These are phyloP conservation scores for Melanophora roralis DNA, from an alignment of 2,888 invertebrate genomes.

Conservation along the genomic window DNA sequence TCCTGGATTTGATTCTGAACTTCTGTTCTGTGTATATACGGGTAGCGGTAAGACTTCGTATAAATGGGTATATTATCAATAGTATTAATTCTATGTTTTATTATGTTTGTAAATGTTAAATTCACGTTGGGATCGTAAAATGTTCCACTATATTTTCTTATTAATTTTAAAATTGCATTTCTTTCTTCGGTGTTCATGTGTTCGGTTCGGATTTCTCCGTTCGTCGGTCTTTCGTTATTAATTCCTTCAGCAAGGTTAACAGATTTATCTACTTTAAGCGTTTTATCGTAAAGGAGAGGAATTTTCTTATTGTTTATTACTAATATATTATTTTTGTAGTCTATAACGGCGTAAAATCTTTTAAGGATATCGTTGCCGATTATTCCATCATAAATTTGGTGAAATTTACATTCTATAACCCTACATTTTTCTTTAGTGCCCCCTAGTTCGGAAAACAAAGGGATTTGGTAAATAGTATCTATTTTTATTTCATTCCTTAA, in stretches of 20 bases:
- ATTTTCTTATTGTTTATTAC: no score
- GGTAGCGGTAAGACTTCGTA: constrained; percentile 40
- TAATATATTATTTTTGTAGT: no score
- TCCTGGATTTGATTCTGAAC: constrained; percentile 45
- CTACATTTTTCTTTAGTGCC: background rate
- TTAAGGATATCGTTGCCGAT: no score
- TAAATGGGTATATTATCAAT: constrained; percentile 11
- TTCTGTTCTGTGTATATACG: constrained; percentile 34
- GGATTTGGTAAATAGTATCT: background rate
- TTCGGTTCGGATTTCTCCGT: no score
- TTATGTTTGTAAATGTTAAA: constrained; percentile 23
- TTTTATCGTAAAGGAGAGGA: no score
- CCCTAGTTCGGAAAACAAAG: background rate
- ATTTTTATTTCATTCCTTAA: constrained; percentile 5
- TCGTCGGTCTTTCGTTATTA: no score
- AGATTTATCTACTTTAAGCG: no score
- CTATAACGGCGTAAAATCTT: no score
- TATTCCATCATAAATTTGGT: no score
- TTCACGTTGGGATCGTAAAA: constrained; percentile 6
- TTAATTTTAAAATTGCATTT: background rate
- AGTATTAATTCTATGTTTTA: constrained; percentile 42
- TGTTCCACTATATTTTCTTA: constrained; percentile 4
- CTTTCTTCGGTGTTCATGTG: constrained; percentile 26
- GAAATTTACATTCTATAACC: background rate
- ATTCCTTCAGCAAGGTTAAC: no score